phyloP scores from a whole-genome alignment of 2,888 invertebrate genomes.

The Sinopyrophorus schimmeli region DNA sequence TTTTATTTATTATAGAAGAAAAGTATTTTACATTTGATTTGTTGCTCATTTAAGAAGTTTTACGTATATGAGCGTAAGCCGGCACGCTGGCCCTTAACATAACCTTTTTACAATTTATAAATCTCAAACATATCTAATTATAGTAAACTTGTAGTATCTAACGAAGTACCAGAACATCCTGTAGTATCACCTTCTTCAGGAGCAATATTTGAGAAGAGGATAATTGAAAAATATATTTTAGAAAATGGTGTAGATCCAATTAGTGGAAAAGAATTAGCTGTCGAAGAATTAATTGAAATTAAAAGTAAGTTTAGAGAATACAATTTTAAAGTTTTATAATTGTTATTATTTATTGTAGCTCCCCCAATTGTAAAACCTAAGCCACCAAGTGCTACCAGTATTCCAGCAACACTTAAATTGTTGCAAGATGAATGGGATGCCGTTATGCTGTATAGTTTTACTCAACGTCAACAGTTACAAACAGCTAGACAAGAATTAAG shows the following conservation, averaged over 20 bases:
- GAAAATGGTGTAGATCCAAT: constrained; percentile 98
- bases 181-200: constrained; percentile 97
- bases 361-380: constrained; percentile 93
- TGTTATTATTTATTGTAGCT: constrained; percentile 60
- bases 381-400: constrained; percentile 96
- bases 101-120: neutral
- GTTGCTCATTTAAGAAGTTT: too few relatives aligned
- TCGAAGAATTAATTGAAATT: constrained; percentile 90
- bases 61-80: too few relatives aligned
- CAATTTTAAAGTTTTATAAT: neutral
- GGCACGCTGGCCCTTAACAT: too few relatives aligned
- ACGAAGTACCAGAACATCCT: constrained; percentile 96
- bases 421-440: constrained; percentile 98
- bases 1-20: neutral
- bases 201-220: constrained; percentile 91
- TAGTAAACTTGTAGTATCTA: constrained; percentile 72
- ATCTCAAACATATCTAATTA: neutral
- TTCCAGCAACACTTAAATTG: constrained; percentile 89
- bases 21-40: neutral
- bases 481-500: constrained; percentile 89
- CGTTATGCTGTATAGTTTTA: constrained; percentile 96
- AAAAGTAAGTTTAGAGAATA: constrained; percentile 70
- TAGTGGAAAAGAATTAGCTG: constrained; percentile 82
- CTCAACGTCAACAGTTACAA: constrained; percentile 96
- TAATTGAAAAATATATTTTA: constrained; percentile 93